Base-by-base conservation (phyloP, 2,888 invertebrate species). In the Biston stratarius region DNA sequence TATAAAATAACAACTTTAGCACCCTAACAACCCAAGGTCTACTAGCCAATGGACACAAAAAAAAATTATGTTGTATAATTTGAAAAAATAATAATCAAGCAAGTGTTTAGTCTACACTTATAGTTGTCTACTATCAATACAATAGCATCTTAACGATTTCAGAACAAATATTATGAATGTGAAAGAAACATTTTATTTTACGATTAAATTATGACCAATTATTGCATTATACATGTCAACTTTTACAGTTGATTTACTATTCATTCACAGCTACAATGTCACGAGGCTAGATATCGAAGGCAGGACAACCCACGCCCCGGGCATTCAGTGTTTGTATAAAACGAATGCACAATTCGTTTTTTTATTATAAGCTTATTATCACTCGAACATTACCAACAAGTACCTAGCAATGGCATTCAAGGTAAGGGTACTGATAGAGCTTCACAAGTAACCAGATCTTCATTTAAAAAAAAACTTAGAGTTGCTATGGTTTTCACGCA, bases 321-420 rank as follows among this genome's bases (percentile, higher is more conserved):
- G 74, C 74, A 61, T 64, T 53, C 48, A 56, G 47, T 59, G 14
- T 15, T 60, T 42, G 68, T 73, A 74, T 74, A 74, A 62, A 74
- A 73, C 49, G 64, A 63, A 61, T 71, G 47, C 44, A 59, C 49
- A n/a, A 60, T 61, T 69, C 15, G 11, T 0, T 48, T 49, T 56
- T 61, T 67, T 61, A 76, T 69, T 65, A 70, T 56, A 69, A 66
- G 59, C 53, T 68, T 34, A 52, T 60, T 64, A 61, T 53, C 47
- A 57, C 63, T 69, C 47, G 53, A 73, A 59, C 67, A 74, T 69
- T 45, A 56, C 59, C 38, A 60, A 59, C 51, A 47, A 67, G n/a
- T n/a, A n/a, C n/a, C 56, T 55, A 67, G 62, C 58, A 71, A 77
- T 77, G 75, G 72, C 75, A 61, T 75, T 71, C 68, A 75, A 75